Evolutionary conservation across 2,113 vertebrate genomes (phyloP), one percentile per base, ranked within the genome.

Genomic region (Pelobates fuscus): DNA sequence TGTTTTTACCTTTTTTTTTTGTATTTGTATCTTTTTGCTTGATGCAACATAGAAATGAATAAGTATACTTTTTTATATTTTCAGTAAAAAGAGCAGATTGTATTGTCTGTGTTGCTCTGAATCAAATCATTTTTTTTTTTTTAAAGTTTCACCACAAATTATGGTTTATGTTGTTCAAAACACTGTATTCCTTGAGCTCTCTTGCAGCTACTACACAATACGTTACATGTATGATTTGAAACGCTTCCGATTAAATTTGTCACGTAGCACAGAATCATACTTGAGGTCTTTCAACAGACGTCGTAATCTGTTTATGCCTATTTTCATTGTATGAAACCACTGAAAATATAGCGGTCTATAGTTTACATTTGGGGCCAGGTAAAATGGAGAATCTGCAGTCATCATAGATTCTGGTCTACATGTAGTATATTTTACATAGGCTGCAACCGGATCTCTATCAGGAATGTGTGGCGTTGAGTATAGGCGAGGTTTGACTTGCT

Each of bases 281-380:
- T 74, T 74, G 61, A 74, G 65, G 0, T 49, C 65, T 10, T 61
- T 66, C 71, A 74, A 65, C 62, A 74, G 64, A 7, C 49, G n/a
- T 43, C 71, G 21, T 8, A 74, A 65, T 58, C 65, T 74, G 14
- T 74, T 60, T 24, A 66, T 74, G 25, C 71, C 61, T 37, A 74
- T 74, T 74, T 74, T 74, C 14, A 63, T 74, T 2, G 71, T 54
- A 12, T 61, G 49, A 49, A 27, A 74, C 71, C 71, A 66, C 11
- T 65, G 49, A 2, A 49, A 66, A 25, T 65, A 66, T 1, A 30
- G 49, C 11, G 71, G 71, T 18, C 65, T 74, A 21, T 74, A 74
- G 46, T 74, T 65, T 5, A 64, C 46, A n/a, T 74, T 74, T 2
- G 71, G 62, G 8, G 71, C 71, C 30, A 74, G 41, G 20, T 74